Base-by-base conservation (phyloP, 2,113 vertebrate genomes). In the Anseranas semipalmata region DNA sequence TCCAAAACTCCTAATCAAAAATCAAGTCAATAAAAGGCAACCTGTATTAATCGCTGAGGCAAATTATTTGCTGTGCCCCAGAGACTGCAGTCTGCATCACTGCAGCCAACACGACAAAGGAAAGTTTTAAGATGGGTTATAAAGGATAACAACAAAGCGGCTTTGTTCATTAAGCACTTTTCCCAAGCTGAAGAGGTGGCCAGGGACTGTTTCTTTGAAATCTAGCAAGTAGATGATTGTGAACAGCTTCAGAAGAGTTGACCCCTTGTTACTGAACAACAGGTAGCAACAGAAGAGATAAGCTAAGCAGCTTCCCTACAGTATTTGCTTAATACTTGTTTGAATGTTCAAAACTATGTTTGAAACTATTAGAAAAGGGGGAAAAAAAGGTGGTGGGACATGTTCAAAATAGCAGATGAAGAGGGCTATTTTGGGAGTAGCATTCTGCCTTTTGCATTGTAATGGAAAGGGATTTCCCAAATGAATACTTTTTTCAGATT, bases 161-260 rank as follows among this genome's bases (percentile, higher is more conserved):
- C 76, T 93, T 90, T 95, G 72, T 92, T 95, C 60, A 43, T 90
- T 84, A 90, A 71, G 28, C 2, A 2, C n/a, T 95, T 89, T 80
- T 80, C 89, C 68, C 63, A 81, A 92, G 68, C 24, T 90, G 68
- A 93, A 88, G 76, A 78, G 25, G 33, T 74, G 84, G 28, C 8
- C 55, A 78, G 56, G 79, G 73, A 90, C 17, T 78, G 11, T 55
- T 81, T 83, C 79, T 89, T 90, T 95, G 80, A 95, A 95, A 93
- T 92, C 59, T 67, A 92, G 28, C 9, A 55, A 89, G 84, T 30
- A 67, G 28, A 59, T 72, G 58, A 72, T 33, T 72, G n/a, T 70
- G 60, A 93, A 37, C 45, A 93, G 58, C 58, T 95, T 53, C 37
- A 89, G 70, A 94, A 87, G n/a, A 72, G 35, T n/a, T 89, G 77